Conservation (phyloP, 2,113 vertebrate genomes). For the Phoenicopterus ruber region DNA sequence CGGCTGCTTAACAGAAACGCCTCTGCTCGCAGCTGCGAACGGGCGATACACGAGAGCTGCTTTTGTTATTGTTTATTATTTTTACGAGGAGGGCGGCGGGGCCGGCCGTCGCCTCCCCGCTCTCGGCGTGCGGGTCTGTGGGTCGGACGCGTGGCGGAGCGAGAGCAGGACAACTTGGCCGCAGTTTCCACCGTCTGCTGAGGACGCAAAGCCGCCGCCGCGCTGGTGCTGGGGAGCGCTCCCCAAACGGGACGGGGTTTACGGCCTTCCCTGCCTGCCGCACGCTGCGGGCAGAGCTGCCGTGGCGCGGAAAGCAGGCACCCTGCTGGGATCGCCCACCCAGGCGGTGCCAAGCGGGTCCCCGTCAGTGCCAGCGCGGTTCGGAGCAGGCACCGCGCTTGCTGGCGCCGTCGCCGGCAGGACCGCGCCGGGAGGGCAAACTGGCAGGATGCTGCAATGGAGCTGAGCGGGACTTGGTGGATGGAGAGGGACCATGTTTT, state of each 20-base stretch:
- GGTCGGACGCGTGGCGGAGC: not conserved
- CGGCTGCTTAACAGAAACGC: no score
- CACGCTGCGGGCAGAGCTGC: not conserved
- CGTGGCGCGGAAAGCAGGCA: fast-evolving
- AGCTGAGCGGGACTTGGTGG: fast-evolving
- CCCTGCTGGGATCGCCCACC: not conserved
- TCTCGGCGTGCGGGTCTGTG: not conserved
- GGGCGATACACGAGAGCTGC: not conserved
- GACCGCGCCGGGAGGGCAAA: not conserved
- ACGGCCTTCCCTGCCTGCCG: fast-evolving
- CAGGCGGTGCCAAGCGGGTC: not conserved
- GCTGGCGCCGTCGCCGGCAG: not conserved
- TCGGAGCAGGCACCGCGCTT: not conserved
- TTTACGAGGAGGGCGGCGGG: not conserved
- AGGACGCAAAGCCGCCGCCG: not conserved
- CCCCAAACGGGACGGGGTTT: fast-evolving
- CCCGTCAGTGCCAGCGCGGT: fast-evolving
- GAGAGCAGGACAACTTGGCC: not conserved
- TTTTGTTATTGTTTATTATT: not conserved
- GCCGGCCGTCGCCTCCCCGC: not conserved
- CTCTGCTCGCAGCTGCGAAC: not conserved
- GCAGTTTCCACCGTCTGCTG: not conserved
- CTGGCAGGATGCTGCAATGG: not conserved
- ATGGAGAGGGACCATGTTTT: not conserved
- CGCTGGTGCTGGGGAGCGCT: not conserved